Conservation (phyloP, 2,113 vertebrate genomes). For the Gallinago undulata region DNA sequence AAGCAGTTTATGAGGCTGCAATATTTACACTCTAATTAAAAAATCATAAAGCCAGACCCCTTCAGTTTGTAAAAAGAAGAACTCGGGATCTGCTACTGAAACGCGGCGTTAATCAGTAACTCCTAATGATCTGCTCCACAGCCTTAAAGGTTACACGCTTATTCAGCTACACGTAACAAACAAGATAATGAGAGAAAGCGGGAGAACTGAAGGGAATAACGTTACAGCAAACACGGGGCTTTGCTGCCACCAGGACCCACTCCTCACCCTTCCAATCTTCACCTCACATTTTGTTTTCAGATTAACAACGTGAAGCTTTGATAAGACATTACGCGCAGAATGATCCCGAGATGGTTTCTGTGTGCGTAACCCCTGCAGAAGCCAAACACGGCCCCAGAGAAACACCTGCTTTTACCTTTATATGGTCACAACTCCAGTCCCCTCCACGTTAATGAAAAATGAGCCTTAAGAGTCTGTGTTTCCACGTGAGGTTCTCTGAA, state of each 20-base stretch:
- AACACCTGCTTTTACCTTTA: constrained; percentile 53
- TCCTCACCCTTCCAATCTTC: background rate
- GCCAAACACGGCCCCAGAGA: constrained; percentile 1
- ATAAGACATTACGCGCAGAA: background rate
- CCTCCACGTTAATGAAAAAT: constrained; percentile 39
- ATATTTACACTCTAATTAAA: constrained; percentile 94
- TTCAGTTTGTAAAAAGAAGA: constrained; percentile 77
- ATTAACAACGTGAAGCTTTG: constrained; percentile 12
- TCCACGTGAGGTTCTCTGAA: constrained; percentile 33
- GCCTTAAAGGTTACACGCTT: constrained; percentile 56
- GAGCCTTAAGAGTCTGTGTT: constrained; percentile 31
- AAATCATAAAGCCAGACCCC: constrained; percentile 83
- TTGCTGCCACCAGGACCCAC: background rate
- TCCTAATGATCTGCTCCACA: constrained; percentile 69
- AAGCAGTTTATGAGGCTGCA: constrained; percentile 79
- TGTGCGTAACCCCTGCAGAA: background rate
- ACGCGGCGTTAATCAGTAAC: constrained; percentile 82
- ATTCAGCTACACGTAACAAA: constrained; percentile 66
- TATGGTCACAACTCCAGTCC: background rate
- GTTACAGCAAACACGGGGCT: background rate
- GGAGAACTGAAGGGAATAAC: background rate
- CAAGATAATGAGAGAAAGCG: constrained; percentile 51
- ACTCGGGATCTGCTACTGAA: constrained; percentile 71
- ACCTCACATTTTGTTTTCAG: background rate
- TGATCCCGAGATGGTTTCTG: background rate